A percentile compares a stretch with the other conserved stretches of the same genome.
Evolutionary conservation across 2,113 vertebrate genomes (phyloP).

Genomic region (Salvelinus alpinus): DNA sequence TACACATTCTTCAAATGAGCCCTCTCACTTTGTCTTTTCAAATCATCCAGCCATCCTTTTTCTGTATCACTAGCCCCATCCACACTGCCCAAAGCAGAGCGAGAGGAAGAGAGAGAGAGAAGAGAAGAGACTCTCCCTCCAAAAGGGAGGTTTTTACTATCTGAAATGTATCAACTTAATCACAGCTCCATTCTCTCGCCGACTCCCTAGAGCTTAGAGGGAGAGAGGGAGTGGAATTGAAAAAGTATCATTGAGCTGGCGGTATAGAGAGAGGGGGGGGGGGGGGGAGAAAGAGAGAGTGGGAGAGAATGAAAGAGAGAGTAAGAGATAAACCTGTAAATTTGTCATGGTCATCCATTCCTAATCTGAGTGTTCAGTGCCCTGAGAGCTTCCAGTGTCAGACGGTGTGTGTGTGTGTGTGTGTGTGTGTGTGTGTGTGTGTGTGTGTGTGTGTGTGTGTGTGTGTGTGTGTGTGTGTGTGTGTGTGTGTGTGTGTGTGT

Average conservation of each 20-base stretch:
- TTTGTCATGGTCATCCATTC: conserved; percentile 73
- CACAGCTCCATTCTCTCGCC: conserved; percentile 64
- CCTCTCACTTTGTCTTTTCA: neutral
- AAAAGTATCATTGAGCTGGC: conserved; percentile 63
- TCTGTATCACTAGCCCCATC: conserved; percentile 29
- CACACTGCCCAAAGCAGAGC: conserved; percentile 49
- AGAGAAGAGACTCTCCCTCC: conserved; percentile 23
- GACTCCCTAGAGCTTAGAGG: conserved; percentile 62
- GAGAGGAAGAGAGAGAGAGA: conserved; percentile 14
- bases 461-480: conserved; percentile 18
- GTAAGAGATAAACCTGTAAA: conserved; percentile 77
- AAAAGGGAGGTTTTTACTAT: conserved; percentile 64
- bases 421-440: conserved; percentile 19
- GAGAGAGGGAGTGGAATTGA: conserved; percentile 72
- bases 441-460: conserved; percentile 29
- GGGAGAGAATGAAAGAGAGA: conserved; percentile 22
- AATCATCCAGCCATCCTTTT: conserved; percentile 25
- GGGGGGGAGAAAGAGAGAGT: neutral
- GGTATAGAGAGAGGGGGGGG: conserved; percentile 31
- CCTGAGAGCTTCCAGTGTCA: conserved; percentile 58
- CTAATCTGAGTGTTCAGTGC: conserved; percentile 72
- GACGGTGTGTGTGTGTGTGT: conserved; percentile 26
- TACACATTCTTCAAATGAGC: neutral
- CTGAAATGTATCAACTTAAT: conserved; percentile 75
- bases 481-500: conserved; percentile 13